Base-by-base conservation (phyloP, 2,888 invertebrate genomes). In the Caenorhabditis angaria region DNA sequence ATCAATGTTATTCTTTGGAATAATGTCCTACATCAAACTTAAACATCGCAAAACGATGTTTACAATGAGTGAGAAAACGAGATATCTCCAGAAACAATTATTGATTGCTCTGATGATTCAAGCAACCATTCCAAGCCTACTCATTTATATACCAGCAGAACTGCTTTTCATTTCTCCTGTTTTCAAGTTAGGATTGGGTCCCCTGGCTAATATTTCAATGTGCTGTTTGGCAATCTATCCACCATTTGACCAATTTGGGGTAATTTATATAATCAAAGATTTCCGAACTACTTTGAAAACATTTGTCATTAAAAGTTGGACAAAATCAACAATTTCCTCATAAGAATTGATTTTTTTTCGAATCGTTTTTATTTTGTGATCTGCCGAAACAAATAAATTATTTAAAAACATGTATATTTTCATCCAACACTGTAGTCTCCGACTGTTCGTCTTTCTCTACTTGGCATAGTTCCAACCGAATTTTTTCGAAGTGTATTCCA, bases 251-350 rank as follows among this genome's bases (percentile, higher is more conserved):
- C 70, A 65, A 24, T 25, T 70, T 24, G 65, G 61, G 12, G 61
- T 65, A 4, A 65, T 70, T 32, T 70, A 61, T 54, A 51, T 70
- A 18, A 70, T 70, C 32, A 50, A 59, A 53, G 70, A 65, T 24
- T 70, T 65, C 22, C 25, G 65, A 51, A 61, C 61, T 48, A 61
- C 65, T 0, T 56, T 70, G 6, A 65, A 48, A 18, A 12, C 41
- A 2, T 41, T 41, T 6, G 14, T 41, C 14, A 41, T 18, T 3
- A 41, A 41, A 14, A 41, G 41, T 32, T 32, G 5, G 10, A 8
- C 32, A 8, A 10, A 10, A 32, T 32, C 32, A 32, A 32, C 10
- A 32, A 32, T 5, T 10, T 32, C 41, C 14, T 41, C 41, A 18
- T 12, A n/a, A 18, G 41, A 14, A 14, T 6, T 41, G 14, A 12